These are phyloP conservation scores for Nyctibius grandis DNA, from an alignment of 2,797 vertebrate species.

Conservation along the genomic window DNA sequence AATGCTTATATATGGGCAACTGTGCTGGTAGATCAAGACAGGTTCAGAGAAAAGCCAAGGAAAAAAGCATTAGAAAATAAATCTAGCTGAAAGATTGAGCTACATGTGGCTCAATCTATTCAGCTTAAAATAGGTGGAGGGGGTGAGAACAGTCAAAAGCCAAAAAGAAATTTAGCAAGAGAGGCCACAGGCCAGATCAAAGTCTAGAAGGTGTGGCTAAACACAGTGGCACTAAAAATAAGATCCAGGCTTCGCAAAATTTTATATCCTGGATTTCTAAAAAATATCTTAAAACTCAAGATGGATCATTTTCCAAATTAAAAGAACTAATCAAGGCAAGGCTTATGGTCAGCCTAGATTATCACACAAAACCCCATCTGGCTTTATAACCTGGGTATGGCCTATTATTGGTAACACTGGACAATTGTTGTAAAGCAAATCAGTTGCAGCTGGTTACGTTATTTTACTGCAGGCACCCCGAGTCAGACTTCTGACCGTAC, in stretches of 20 bases:
- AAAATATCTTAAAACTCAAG: background rate
- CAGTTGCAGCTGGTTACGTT: background rate
- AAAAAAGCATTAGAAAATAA: background rate
- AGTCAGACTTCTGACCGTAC: background rate
- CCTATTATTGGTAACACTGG: background rate
- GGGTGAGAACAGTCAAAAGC: background rate
- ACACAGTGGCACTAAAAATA: background rate
- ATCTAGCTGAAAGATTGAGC: background rate
- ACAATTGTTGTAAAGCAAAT: background rate
- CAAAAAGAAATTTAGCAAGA: background rate
- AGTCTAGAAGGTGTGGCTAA: background rate
- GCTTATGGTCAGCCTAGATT: background rate
- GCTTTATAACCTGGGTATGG: background rate
- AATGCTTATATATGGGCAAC: background rate
- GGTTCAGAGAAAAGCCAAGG: background rate
- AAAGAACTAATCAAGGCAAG: background rate
- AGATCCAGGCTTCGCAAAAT: background rate
- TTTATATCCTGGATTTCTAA: background rate
- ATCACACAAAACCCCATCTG: background rate
- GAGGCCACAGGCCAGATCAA: background rate
- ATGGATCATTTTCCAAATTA: background rate
- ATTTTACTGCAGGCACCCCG: background rate
- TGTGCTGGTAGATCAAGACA: background rate
- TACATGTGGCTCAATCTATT: background rate
- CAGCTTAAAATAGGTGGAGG: background rate